Evolutionary conservation across 2,888 invertebrate species (phyloP), one percentile per base, ranked within the genome.

Genomic region (Apamea epomidion): DNA sequence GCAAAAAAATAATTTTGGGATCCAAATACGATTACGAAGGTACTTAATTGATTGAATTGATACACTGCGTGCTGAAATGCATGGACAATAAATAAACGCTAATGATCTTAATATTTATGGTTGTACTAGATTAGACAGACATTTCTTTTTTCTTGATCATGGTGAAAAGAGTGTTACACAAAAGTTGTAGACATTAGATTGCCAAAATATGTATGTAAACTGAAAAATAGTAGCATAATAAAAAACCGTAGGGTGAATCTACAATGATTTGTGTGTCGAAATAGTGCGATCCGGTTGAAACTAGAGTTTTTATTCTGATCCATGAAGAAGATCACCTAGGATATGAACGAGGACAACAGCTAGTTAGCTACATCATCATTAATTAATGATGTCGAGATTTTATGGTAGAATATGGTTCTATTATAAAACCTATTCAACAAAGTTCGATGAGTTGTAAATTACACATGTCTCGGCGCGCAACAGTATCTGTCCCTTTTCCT

Each of bases 21-120:
- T 62, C 12, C 29, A 76, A 75, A 76, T 65, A n/a, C 25, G 25
- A 62, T 77, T 25, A 64, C 51, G 12, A 64, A 77, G 62, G 64
- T n/a, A n/a, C 51, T 51, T 48, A 25, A 45, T 25, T 69, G 10
- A 18, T 32, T 45, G 16, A 70, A 74, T 32, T 32, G 10, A 32
- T 71, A 72, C 48, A 74, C 32, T 48, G 48, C n/a, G 48, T 18
- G 74, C 51, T 32, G 25, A 48, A 32, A 74, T 48, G 7, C 12
- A 12, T 18, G 12, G 32, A 73, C 18, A 73, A 48, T 72, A 48
- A 48, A 25, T 32, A 25, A 18, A 45, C 8, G n/a, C 45, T n/a
- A n/a, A 10, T 42, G n/a, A n/a, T 68, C 67, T 42, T 68, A 42
- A 42, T 68, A 42, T 68, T 42, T 18, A 42, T n/a, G n/a, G 16